Evolutionary conservation across 2,888 invertebrate genomes (phyloP).

Genomic region (Drosophila sordidapex): DNA sequence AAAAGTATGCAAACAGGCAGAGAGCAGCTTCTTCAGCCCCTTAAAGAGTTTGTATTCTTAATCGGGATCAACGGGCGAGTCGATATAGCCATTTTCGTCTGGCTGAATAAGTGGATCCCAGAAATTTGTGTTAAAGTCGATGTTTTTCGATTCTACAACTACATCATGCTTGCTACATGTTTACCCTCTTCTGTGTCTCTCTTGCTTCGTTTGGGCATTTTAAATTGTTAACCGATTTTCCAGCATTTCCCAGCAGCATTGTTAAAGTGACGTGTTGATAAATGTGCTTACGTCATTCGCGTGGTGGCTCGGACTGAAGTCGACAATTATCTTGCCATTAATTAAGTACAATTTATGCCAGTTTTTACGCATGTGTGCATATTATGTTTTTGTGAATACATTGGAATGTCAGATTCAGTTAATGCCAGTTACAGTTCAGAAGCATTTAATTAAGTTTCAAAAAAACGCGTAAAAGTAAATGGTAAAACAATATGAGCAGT

Average conservation of each 20-base stretch:
- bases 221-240: not conserved
- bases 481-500: not conserved
- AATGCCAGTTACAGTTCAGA: constrained; percentile 2
- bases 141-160: not conserved
- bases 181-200: not conserved
- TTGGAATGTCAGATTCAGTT: constrained; percentile 35
- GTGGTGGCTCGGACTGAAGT: not conserved
- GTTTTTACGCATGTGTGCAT: constrained; percentile 12
- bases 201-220: not conserved
- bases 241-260: not conserved
- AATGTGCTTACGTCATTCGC: constrained; percentile 16
- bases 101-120: not conserved
- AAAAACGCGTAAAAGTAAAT: not conserved
- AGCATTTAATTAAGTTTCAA: not conserved
- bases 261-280: not conserved
- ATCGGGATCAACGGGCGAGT: not conserved
- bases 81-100: not conserved
- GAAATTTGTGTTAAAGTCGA: not conserved
- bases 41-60: not conserved
- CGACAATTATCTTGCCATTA: constrained; percentile 33
- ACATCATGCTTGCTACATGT: not conserved
- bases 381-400: constrained; percentile 12
- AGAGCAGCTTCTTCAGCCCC: not conserved
- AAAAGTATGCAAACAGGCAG: not conserved
- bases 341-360: constrained; percentile 26